These are phyloP conservation scores for Isurus oxyrinchus DNA, from an alignment of 2,113 vertebrate species.

Conservation along the genomic window DNA sequence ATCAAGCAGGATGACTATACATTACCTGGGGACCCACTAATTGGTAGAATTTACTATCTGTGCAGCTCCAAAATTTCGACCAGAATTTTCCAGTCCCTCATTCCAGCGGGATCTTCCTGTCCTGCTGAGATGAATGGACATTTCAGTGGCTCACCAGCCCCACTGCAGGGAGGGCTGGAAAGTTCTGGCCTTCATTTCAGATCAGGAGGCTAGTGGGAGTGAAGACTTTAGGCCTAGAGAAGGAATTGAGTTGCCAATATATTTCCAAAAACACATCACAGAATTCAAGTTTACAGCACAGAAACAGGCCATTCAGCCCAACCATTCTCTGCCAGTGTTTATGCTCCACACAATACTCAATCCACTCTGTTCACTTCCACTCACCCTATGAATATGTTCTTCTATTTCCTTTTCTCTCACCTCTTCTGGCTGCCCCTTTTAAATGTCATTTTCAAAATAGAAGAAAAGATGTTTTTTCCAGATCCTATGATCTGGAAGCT, in stretches of 20 bases:
- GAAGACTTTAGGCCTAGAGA: not conserved
- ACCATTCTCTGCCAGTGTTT: not conserved
- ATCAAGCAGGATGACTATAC: not conserved
- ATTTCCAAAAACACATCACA: not conserved
- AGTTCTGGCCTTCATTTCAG: no score
- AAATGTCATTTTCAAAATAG: not conserved
- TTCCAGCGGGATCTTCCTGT: no score
- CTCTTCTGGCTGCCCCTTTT: not conserved
- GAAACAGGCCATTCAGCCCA: not conserved
- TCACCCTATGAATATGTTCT: not conserved
- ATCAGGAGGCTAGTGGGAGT: not conserved
- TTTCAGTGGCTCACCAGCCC: no score
- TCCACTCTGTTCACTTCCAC: not conserved
- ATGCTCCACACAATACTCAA: not conserved
- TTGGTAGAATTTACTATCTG: not conserved
- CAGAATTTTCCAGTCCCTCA: no score
- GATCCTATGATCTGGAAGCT: not conserved
- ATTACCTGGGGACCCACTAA: not conserved
- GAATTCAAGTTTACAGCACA: not conserved
- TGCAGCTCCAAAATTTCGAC: not conserved
- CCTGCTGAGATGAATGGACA: no score
- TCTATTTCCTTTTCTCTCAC: not conserved
- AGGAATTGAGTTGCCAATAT: not conserved
- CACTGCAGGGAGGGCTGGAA: no score
- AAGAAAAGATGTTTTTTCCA: not conserved